Conservation (phyloP, 2,888 invertebrate genomes). For the Noctua fimbriata region DNA sequence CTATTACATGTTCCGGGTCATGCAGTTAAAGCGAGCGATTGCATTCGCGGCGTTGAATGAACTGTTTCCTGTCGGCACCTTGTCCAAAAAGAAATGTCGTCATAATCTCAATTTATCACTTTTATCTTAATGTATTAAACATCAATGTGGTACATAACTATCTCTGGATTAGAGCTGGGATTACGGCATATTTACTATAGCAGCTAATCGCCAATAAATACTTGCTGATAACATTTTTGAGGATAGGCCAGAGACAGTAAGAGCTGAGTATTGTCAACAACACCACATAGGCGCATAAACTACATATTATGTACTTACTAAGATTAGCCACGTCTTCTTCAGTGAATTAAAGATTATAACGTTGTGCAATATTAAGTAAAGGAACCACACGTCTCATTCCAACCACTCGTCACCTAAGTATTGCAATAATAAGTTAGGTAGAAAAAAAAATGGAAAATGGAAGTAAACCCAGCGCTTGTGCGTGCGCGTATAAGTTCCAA, state of each 20-base stretch:
- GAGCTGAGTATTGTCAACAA: slow-evolving; percentile 9
- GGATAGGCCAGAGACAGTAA: slow-evolving; percentile 28
- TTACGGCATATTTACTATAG: slow-evolving; percentile 73
- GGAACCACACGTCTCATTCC: not conserved
- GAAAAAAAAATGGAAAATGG: slow-evolving; percentile 10
- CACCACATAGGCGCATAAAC: not conserved
- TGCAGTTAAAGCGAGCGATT: slow-evolving; percentile 41
- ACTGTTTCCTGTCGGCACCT: slow-evolving; percentile 65
- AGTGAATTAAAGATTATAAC: not conserved
- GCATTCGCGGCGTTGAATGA: slow-evolving; percentile 47
- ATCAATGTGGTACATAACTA: slow-evolving; percentile 67
- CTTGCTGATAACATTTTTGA: slow-evolving; percentile 59
- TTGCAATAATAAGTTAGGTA: not conserved
- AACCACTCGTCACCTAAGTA: not conserved
- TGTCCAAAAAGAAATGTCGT: slow-evolving; percentile 67
- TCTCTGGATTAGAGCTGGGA: slow-evolving; percentile 72
- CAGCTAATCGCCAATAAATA: slow-evolving; percentile 70
- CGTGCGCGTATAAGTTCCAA: not conserved
- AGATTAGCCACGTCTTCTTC: slow-evolving; percentile 7
- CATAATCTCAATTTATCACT: slow-evolving; percentile 68
- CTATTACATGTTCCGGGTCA: slow-evolving; percentile 49
- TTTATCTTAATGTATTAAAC: slow-evolving; percentile 74
- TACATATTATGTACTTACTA: not conserved
- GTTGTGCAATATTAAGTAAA: not conserved
- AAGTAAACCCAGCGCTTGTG: slow-evolving; percentile 1